Conservation (phyloP, 2,797 vertebrate genomes). For the Gambusia yucatana region DNA sequence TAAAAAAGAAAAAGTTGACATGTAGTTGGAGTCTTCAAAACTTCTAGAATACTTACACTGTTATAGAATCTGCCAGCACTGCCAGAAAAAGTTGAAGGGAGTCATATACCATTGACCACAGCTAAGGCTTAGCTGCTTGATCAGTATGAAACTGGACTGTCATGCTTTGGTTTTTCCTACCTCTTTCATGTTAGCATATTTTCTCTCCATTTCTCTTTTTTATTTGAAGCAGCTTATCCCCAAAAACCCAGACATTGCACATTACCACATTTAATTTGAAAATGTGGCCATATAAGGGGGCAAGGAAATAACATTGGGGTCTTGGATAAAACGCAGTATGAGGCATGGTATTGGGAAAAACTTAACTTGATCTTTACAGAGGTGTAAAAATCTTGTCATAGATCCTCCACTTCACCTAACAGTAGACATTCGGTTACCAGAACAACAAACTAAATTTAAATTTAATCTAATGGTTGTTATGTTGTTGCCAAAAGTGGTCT, state of each 20-base stretch:
- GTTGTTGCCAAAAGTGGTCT: no score
- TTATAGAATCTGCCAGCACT: conserved; percentile 15
- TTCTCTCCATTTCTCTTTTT: background rate
- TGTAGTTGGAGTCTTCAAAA: conserved; percentile 18
- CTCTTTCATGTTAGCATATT: background rate
- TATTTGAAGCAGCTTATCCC: background rate
- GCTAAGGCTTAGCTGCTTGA: conserved; percentile 20
- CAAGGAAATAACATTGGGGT: background rate
- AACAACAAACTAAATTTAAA: background rate
- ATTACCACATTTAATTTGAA: background rate
- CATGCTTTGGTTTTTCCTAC: conserved; percentile 24
- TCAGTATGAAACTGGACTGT: conserved; percentile 27
- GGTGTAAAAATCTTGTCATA: background rate
- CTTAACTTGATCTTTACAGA: background rate
- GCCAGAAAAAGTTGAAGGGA: conserved; percentile 20
- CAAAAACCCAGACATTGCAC: background rate
- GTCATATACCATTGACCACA: conserved; percentile 22
- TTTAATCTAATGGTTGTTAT: no score
- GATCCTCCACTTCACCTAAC: no score
- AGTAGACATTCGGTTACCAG: background rate
- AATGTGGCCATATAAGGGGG: background rate
- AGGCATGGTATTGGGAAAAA: background rate
- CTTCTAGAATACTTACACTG: conserved; percentile 21
- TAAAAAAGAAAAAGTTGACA: conserved; percentile 8
- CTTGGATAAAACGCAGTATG: background rate